Conservation (phyloP, 2,113 vertebrate genomes). For the Perca schrenkii region DNA sequence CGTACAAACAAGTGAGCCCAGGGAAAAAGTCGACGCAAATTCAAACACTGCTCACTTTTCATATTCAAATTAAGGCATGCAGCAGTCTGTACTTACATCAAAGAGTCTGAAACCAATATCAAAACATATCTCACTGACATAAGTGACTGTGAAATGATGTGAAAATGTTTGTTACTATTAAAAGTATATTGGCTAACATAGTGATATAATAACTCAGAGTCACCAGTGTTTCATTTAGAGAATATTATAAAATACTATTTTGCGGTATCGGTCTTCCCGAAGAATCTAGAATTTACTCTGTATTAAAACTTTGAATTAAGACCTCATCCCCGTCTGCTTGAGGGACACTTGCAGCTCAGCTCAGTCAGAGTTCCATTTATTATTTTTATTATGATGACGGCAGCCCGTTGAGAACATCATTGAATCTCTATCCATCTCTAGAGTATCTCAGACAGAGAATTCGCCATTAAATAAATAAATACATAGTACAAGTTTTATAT, state of each 20-base stretch:
- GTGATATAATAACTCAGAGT: background rate
- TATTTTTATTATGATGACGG: background rate
- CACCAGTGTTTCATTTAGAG: background rate
- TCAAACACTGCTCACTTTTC: conserved; percentile 2
- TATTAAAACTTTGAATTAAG: too few species aligned
- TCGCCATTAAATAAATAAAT: conserved; percentile 6
- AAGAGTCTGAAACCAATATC: background rate
- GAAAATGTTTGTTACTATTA: too few species aligned
- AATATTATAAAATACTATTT: background rate
- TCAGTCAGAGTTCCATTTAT: background rate
- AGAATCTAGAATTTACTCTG: background rate
- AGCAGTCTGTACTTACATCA: background rate
- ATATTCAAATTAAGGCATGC: background rate
- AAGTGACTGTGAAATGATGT: background rate
- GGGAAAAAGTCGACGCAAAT: background rate
- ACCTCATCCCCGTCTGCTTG: too few species aligned
- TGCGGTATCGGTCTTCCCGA: background rate
- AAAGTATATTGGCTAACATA: background rate
- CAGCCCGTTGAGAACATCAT: background rate
- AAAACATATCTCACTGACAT: background rate
- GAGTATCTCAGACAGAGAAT: background rate
- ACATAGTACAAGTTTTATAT: background rate
- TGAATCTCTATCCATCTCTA: background rate
- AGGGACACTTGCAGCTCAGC: too few species aligned
- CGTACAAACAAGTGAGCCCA: conserved; percentile 10